Evolutionary conservation across 2,888 invertebrate genomes (phyloP).

Genomic region (Gymnoscelis rufifasciata): DNA sequence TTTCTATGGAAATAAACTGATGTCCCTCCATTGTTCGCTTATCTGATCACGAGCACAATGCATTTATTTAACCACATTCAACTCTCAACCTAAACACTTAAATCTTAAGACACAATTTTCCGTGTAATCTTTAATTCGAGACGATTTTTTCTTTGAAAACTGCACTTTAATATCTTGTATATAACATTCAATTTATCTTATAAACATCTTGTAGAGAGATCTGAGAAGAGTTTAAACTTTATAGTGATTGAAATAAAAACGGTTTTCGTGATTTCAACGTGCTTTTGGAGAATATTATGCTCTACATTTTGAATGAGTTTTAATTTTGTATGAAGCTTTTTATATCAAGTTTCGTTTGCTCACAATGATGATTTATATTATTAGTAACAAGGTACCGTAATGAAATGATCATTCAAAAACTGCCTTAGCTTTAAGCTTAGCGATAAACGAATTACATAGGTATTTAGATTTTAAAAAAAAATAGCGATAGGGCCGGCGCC

Average conservation of each 20-base stretch:
- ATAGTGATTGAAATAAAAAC: no score
- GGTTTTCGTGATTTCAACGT: no score
- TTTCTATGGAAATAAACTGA: conserved; percentile 19
- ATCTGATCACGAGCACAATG: conserved; percentile 46
- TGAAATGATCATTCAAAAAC: no score
- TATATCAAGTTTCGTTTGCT: conserved; percentile 24
- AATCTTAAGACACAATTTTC: conserved; percentile 6
- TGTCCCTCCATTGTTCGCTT: conserved; percentile 18
- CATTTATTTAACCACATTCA: conserved; percentile 27
- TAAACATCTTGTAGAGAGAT: conserved; percentile 6
- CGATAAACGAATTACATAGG: no score
- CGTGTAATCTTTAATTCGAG: conserved; percentile 7
- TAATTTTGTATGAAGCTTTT: conserved; percentile 37
- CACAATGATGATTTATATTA: conserved; percentile 19
- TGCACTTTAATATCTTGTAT: conserved; percentile 12
- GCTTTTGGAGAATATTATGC: conserved; percentile 32
- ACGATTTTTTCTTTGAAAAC: conserved; percentile 15
- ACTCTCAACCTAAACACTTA: conserved; percentile 11
- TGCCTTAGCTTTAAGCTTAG: no score
- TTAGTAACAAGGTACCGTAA: no score
- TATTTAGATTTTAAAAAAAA: no score
- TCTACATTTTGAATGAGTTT: conserved; percentile 44
- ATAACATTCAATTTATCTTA: conserved; percentile 16
- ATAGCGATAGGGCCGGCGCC: no score
- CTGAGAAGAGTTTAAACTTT: no score